Evolutionary conservation across 2,888 invertebrate genomes (phyloP).

Genomic region (Drosophila nigritarsus): DNA sequence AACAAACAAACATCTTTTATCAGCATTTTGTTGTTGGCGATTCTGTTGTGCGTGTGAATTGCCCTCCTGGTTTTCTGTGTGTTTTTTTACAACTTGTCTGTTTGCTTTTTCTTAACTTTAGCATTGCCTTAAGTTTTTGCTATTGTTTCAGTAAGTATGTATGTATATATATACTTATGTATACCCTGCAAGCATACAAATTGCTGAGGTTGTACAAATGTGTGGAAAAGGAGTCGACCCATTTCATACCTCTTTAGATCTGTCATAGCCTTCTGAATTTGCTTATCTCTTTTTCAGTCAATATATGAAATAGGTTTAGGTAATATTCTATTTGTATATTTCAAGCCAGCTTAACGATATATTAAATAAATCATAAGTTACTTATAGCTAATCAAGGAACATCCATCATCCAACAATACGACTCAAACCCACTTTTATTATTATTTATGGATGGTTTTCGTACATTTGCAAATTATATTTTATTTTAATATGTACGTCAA

Average conservation of each 20-base stretch:
- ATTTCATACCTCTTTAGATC: background rate
- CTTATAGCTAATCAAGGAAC: too few species aligned
- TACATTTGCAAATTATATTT: background rate
- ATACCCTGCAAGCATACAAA: conserved; percentile 37
- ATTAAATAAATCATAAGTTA: background rate
- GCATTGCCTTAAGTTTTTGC: conserved; percentile 21
- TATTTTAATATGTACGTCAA: background rate
- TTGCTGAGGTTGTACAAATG: background rate
- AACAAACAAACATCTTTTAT: conserved; percentile 71
- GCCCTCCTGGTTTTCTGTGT: conserved; percentile 63
- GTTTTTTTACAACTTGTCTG: conserved; percentile 52
- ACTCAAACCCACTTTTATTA: too few species aligned
- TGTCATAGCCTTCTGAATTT: background rate
- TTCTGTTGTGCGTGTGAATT: conserved; percentile 73
- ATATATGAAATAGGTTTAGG: too few species aligned
- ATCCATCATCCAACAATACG: too few species aligned
- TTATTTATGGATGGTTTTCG: too few species aligned
- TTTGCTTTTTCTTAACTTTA: conserved; percentile 35
- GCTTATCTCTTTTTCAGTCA: too few species aligned
- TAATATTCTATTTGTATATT: background rate
- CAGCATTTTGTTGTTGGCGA: conserved; percentile 40
- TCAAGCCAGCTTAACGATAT: rapidly evolving
- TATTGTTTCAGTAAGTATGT: conserved; percentile 9
- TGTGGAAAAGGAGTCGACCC: background rate
- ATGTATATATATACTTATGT: conserved; percentile 10